These are phyloP conservation scores for Zaprionus kolodkinae DNA, from an alignment of 1,140 invertebrate genomes.

Conservation along the genomic window DNA sequence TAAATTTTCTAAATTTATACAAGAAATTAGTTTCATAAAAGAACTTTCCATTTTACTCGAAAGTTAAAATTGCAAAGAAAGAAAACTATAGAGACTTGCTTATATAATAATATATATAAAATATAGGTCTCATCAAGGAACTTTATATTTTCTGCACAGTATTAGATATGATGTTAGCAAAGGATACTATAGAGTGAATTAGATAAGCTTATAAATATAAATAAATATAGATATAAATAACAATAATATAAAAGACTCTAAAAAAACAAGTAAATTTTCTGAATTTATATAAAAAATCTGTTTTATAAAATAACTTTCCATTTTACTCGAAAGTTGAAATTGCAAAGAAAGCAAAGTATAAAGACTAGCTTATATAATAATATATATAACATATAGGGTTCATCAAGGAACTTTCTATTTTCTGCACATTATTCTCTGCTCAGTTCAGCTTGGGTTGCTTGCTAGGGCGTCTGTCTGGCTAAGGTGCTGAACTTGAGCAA, in stretches of 20 bases:
- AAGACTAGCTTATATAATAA: background rate
- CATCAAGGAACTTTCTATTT: constrained; percentile 1
- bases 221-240: too few species aligned
- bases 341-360: background rate
- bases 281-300: too few species aligned
- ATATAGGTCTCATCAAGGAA: background rate
- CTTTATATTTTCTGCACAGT: background rate
- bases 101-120: background rate
- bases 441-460: background rate
- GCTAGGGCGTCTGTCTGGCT: constrained; percentile 2
- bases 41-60: background rate
- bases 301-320: background rate
- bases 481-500: constrained; percentile 42
- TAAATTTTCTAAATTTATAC: too few species aligned
- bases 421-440: background rate
- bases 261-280: too few species aligned
- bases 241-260: too few species aligned
- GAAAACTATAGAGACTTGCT: background rate
- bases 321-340: background rate
- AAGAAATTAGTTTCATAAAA: background rate
- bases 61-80: background rate
- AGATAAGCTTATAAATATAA: too few species aligned
- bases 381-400: background rate
- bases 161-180: too few species aligned
- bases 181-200: too few species aligned